These are phyloP conservation scores for Ambastaia sidthimunki DNA, from an alignment of 2,797 vertebrate species.

Conservation along the genomic window DNA sequence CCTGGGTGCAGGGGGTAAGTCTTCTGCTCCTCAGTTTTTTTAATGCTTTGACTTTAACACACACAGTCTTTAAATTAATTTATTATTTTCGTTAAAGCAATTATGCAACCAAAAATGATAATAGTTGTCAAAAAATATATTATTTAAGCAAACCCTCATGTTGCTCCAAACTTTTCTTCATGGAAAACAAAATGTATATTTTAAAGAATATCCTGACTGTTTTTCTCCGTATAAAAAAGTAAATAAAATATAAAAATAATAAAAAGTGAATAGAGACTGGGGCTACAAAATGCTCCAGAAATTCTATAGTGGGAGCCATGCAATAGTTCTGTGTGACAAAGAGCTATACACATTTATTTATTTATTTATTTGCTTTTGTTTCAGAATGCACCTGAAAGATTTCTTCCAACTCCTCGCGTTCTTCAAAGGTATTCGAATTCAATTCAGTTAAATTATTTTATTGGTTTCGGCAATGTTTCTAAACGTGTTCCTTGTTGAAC, in stretches of 20 bases:
- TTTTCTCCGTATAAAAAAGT: background rate
- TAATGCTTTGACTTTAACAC: background rate
- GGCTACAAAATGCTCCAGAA: no score
- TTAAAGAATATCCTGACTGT: background rate
- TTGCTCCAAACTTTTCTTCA: background rate
- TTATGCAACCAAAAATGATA: no score
- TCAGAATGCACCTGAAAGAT: constrained; percentile 93
- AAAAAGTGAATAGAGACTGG: no score
- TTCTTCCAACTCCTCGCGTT: constrained; percentile 91
- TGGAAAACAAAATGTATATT: background rate
- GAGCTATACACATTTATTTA: background rate
- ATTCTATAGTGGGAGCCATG: no score
- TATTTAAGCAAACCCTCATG: background rate
- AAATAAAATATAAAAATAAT: no score
- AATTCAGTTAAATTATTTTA: background rate
- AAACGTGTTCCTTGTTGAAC: background rate
- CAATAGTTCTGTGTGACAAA: no score
- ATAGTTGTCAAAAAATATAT: background rate
- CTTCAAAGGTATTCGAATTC: constrained; percentile 86
- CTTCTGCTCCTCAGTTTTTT: background rate
- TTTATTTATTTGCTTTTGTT: constrained; percentile 50
- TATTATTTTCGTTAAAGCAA: background rate
- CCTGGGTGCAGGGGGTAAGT: constrained; percentile 94
- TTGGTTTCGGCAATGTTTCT: background rate
- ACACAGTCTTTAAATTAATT: constrained; percentile 27